phyloP scores from a whole-genome alignment of 2,888 invertebrate species.

The Scaptomyza parva region DNA sequence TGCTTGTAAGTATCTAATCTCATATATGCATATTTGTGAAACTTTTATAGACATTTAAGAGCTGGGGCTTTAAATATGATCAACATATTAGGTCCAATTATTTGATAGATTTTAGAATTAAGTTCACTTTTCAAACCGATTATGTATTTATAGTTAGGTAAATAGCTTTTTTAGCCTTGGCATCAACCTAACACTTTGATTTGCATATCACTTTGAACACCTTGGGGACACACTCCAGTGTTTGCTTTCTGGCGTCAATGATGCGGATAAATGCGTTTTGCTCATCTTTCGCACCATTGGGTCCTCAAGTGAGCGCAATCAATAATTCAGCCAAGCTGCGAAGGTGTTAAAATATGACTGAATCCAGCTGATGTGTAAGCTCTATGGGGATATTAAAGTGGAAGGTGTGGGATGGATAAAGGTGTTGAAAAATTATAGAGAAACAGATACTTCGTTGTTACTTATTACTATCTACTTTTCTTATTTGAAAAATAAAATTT shows the following conservation, averaged over 20 bases:
- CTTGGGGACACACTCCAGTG: not conserved
- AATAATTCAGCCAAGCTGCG: conserved; percentile 45
- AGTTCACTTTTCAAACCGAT: too few relatives aligned
- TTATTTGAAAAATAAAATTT: too few relatives aligned
- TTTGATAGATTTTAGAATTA: not conserved
- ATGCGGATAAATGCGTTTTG: conserved; percentile 48
- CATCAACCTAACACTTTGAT: not conserved
- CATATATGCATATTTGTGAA: not conserved
- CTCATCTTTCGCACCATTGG: conserved; percentile 47
- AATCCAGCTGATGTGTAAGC: conserved; percentile 29
- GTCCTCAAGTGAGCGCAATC: conserved; percentile 37
- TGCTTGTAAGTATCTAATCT: conserved; percentile 86
- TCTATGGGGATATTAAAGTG: not conserved
- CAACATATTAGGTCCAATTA: not conserved
- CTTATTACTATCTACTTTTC: too few relatives aligned
- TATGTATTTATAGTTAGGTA: not conserved
- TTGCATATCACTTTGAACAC: conserved; percentile 12
- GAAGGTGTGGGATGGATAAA: too few relatives aligned
- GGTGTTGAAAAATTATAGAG: not conserved
- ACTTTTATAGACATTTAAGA: too few relatives aligned
- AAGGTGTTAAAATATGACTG: conserved; percentile 50
- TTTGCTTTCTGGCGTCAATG: conserved; percentile 25
- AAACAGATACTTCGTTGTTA: not conserved
- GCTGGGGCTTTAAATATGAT: not conserved
- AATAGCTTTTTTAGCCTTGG: not conserved